Conservation (phyloP, 2,888 invertebrate genomes). For the Malacosoma neustria region DNA sequence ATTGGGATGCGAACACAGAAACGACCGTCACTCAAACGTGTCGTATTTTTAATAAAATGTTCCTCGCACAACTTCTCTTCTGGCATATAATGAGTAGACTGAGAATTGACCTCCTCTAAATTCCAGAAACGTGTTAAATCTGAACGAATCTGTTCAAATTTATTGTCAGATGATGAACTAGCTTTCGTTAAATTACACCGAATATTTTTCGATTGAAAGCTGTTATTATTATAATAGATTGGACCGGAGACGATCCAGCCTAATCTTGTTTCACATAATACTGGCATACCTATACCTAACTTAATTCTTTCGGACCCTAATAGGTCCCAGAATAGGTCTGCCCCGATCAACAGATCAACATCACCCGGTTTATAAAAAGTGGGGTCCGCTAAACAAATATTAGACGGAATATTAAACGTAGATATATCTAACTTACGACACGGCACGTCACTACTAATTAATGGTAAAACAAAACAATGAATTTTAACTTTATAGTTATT, state of each 20-base stretch:
- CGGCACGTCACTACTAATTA: conserved; percentile 11
- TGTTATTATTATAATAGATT: not conserved
- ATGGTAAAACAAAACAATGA: conserved; percentile 15
- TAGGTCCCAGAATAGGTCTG: conserved; percentile 12
- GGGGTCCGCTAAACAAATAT: conserved; percentile 15
- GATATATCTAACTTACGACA: conserved; percentile 6
- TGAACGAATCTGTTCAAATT: conserved; percentile 1
- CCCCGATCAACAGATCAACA: conserved; percentile 17
- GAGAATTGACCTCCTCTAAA: conserved; percentile 10
- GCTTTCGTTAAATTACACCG: conserved; percentile 5
- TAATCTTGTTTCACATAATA: conserved; percentile 7
- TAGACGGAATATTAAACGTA: conserved; percentile 11
- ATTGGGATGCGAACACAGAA: conserved; percentile 18
- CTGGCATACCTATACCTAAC: conserved; percentile 3
- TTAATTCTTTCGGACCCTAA: conserved; percentile 5
- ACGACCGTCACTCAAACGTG: conserved; percentile 15
- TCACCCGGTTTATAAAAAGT: conserved; percentile 13
- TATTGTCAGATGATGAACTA: not conserved
- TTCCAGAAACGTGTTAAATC: conserved; percentile 11
- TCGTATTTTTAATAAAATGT: conserved; percentile 17
- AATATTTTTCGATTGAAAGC: conserved; percentile 3
- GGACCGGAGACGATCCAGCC: conserved; percentile 12
- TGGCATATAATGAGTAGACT: conserved; percentile 5
- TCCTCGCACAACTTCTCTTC: conserved; percentile 18
- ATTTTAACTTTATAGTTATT: conserved; percentile 4